These are phyloP conservation scores for Drosophila parvula DNA, from an alignment of 1,140 invertebrate genomes.

Conservation along the genomic window DNA sequence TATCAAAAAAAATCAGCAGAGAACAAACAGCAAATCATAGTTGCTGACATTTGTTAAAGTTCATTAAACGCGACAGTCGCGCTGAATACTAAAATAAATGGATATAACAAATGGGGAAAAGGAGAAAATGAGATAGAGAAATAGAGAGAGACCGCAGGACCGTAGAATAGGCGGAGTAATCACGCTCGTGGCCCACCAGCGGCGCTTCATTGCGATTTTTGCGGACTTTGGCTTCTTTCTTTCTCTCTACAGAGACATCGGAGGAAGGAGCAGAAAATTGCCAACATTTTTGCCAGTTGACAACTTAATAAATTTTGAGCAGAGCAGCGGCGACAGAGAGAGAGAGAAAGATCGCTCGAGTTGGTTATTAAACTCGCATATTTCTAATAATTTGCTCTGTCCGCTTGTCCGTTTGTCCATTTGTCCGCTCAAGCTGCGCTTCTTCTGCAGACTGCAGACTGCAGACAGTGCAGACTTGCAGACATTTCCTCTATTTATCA, in stretches of 20 bases:
- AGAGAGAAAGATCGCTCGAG: conserved; percentile 46
- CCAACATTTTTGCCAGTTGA: conserved; percentile 77
- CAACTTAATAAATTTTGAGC: conserved; percentile 81
- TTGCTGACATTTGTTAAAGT: conserved; percentile 71
- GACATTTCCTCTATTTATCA: conserved; percentile 82
- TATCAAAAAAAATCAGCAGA: conserved; percentile 9
- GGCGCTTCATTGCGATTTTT: conserved; percentile 31
- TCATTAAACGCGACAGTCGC: conserved; percentile 70
- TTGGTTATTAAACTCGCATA: conserved; percentile 80
- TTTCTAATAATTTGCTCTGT: conserved; percentile 76
- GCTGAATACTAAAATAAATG: conserved; percentile 37
- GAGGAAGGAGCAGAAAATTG: conserved; percentile 56
- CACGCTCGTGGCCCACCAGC: conserved; percentile 42
- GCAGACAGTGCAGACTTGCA: conserved; percentile 25
- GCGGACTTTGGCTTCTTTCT: conserved; percentile 24
- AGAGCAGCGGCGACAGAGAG: conserved; percentile 8
- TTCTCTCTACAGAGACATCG: background rate
- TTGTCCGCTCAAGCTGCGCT: conserved; percentile 13
- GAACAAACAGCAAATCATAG: conserved; percentile 64
- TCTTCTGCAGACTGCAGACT: conserved; percentile 1
- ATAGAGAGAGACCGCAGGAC: conserved; percentile 21
- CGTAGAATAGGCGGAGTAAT: conserved; percentile 31
- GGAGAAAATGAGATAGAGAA: conserved; percentile 1
- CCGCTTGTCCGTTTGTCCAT: conserved; percentile 19
- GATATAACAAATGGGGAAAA: too few species aligned